Evolutionary conservation across 2,113 vertebrate genomes (phyloP), one percentile per base, ranked within the genome.

Genomic region (Camelus dromedarius): DNA sequence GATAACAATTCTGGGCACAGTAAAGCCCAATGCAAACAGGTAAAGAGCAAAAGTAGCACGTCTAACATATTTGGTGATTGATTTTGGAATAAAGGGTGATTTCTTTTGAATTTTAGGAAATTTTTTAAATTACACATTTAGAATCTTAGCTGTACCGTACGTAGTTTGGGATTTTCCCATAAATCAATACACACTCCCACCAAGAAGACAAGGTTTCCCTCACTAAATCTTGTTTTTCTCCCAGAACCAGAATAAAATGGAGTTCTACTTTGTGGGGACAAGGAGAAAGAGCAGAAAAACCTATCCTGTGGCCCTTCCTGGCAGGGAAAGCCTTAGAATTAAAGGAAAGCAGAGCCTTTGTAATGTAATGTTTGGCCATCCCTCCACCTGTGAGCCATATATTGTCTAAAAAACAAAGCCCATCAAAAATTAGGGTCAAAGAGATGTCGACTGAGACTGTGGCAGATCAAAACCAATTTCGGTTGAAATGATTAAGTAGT

Each of bases 1-100:
- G 96, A 97, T 99, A 56, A 99, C 97, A 60, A 96, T 99, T 96
- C 19, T 93, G 0, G 98, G 98, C 38, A 97, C 94, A 0, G 22
- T 98, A 72, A 98, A 98, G 28, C 96, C 96, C 81, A 94, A 96
- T 2, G 96, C 98, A 2, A 52, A 80, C 94, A 98, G 98, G 99
- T 99, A 98, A 69, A 69, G n/a, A 80, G 73, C n/a, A 46, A 24
- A 22, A 8, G 9, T 18, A 19, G 48, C 48, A 56, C 52, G 20
- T 42, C 62, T 38, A 38, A 60, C 18, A 6, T 19, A 48, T 16
- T 48, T 66, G 52, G 69, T 70, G 52, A 69, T 15, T 93, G 26
- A 18, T 32, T 95, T 72, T 54, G 72, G 28, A 69, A 87, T 76
- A 96, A 72, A 85, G 82, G 48, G 89, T 70, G 18, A 70, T 54